Percentiles rank a stretch among this genome's conserved stretches.
Evolutionary conservation across 2,797 vertebrate species (phyloP).

Genomic region (Menidia menidia): DNA sequence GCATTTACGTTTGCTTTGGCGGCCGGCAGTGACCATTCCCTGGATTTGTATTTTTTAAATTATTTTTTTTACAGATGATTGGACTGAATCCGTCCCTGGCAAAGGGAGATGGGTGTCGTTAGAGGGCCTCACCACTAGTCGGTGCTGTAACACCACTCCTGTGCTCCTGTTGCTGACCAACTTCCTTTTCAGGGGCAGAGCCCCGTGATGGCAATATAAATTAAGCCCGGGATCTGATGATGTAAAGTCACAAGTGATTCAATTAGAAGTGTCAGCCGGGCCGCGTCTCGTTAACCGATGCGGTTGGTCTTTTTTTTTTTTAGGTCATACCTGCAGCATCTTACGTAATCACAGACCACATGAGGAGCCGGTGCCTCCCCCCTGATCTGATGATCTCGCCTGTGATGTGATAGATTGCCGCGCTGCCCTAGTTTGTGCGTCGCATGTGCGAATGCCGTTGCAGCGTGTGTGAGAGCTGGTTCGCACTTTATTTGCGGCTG

Average conservation of each 20-base stretch:
- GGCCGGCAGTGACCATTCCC: too few species aligned
- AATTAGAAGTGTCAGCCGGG: conserved; percentile 42
- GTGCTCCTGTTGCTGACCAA: conserved; percentile 66
- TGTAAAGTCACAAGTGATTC: conserved; percentile 43
- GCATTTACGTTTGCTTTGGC: too few species aligned
- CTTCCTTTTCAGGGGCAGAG: conserved; percentile 62
- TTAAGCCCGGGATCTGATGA: conserved; percentile 57
- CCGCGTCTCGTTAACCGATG: conserved; percentile 22
- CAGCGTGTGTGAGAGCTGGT: conserved; percentile 41
- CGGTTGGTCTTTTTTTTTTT: conserved; percentile 5
- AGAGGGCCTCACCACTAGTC: conserved; percentile 62
- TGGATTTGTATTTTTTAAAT: too few species aligned
- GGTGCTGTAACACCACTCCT: conserved; percentile 73
- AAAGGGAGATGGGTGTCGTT: conserved; percentile 41
- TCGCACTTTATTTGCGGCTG: conserved; percentile 58
- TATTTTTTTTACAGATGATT: too few species aligned
- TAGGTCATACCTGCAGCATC: conserved; percentile 8
- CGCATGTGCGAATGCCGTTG: conserved; percentile 31
- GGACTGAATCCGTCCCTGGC: neutral
- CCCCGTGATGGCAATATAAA: conserved; percentile 73
- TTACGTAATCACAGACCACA: conserved; percentile 14
- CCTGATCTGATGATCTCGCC: conserved; percentile 3
- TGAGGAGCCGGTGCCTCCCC: conserved; percentile 11
- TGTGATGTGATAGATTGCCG: conserved; percentile 9
- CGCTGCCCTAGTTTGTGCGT: conserved; percentile 5